Percentiles rank a stretch among this genome's conserved stretches.
These are phyloP conservation scores for Sinocyclocheilus rhinocerous DNA, from an alignment of 2,113 vertebrate genomes.

Conservation along the genomic window DNA sequence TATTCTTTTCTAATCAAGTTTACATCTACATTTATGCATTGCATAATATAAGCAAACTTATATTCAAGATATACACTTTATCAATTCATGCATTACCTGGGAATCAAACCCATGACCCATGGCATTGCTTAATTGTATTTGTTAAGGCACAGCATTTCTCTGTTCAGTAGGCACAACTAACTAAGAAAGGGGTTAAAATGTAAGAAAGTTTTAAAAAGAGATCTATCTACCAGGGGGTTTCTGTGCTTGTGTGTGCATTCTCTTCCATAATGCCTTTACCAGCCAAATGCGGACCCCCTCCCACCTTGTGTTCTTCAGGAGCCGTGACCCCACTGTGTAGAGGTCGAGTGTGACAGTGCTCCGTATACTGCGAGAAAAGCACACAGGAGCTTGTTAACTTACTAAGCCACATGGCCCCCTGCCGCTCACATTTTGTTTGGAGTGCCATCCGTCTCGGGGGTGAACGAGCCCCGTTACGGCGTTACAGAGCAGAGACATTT, in stretches of 20 bases:
- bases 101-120: background rate
- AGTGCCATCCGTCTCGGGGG: constrained; percentile 20
- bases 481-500: background rate
- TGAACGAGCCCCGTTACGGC: background rate
- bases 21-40: no score
- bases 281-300: background rate
- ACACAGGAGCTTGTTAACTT: constrained; percentile 46
- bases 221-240: constrained; percentile 15
- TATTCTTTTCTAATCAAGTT: no score
- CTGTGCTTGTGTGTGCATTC: constrained; percentile 4
- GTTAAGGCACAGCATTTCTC: background rate
- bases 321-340: constrained; percentile 23
- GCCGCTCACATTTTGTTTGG: constrained; percentile 17
- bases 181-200: background rate
- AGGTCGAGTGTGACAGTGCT: constrained; percentile 23
- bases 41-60: no score
- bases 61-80: background rate
- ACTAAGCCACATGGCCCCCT: background rate
- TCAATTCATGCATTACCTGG: background rate
- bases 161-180: background rate
- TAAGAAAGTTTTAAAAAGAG: background rate
- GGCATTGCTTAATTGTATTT: background rate
- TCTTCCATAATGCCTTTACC: constrained; percentile 47
- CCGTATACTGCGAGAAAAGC: constrained; percentile 39
- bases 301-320: constrained; percentile 13